Conservation (phyloP, 2,888 invertebrate genomes). For the Sinhomidia bicolor region DNA sequence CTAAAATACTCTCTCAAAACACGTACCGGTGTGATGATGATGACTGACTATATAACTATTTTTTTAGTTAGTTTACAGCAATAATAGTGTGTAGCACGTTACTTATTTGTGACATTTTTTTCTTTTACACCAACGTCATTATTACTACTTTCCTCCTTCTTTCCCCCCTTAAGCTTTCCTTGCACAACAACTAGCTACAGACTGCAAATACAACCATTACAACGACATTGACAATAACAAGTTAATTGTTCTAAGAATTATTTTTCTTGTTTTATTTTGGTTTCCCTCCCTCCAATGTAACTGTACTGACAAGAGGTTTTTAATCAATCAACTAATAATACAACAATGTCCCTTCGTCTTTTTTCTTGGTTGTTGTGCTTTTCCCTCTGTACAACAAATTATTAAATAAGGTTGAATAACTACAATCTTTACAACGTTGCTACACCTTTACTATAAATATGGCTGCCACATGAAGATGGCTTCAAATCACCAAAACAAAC, state of each 20-base stretch:
- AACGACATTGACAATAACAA: too few species aligned
- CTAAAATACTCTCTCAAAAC: constrained; percentile 20
- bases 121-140: not conserved
- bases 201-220: not conserved
- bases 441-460: not conserved
- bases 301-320: too few species aligned
- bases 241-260: too few species aligned
- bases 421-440: too few species aligned
- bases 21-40: not conserved
- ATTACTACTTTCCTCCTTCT: not conserved
- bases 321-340: too few species aligned
- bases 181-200: not conserved
- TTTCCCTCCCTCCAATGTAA: too few species aligned
- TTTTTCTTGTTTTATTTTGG: too few species aligned
- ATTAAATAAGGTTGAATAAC: too few species aligned
- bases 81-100: not conserved
- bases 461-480: not conserved
- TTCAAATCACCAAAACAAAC: not conserved
- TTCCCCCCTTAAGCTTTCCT: not conserved
- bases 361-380: too few species aligned
- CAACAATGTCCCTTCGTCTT: too few species aligned
- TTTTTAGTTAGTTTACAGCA: not conserved
- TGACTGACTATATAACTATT: too few species aligned
- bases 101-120: not conserved
- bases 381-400: too few species aligned